Evolutionary conservation across 2,888 invertebrate species (phyloP).

Genomic region (Pediacus dermestoides): DNA sequence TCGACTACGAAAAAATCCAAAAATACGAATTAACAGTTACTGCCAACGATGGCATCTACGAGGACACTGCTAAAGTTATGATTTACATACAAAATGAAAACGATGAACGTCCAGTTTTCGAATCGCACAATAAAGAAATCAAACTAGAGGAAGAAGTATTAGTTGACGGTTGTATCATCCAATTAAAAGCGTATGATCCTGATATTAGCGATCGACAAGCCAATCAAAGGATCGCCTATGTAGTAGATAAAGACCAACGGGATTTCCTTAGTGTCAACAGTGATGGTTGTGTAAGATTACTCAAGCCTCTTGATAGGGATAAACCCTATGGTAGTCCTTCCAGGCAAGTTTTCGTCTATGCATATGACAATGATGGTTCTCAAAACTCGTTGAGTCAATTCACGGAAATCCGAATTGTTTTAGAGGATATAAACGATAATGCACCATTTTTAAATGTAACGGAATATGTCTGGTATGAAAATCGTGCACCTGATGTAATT

Average conservation of each 20-base stretch:
- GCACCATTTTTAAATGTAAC: conserved; percentile 80
- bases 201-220: conserved; percentile 74
- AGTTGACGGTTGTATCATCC: conserved; percentile 67
- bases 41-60: conserved; percentile 80
- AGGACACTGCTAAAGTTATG: conserved; percentile 77
- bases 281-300: conserved; percentile 69
- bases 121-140: conserved; percentile 64
- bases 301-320: conserved; percentile 82
- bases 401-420: conserved; percentile 63
- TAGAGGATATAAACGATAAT: conserved; percentile 91
- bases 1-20: conserved; percentile 84
- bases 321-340: conserved; percentile 78
- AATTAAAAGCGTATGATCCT: conserved; percentile 77
- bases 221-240: conserved; percentile 76
- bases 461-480: conserved; percentile 82
- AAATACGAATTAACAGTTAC: conserved; percentile 79
- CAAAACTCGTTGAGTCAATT: conserved; percentile 62
- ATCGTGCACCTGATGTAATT: conserved; percentile 65
- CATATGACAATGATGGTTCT: conserved; percentile 71
- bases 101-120: conserved; percentile 86
- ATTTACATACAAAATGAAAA: conserved; percentile 88
- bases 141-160: conserved; percentile 73
- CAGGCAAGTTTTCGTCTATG: conserved; percentile 72
- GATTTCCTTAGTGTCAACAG: conserved; percentile 70
- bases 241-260: conserved; percentile 67